Conservation (phyloP, 2,113 vertebrate genomes). For the Genyomyrus donnyi region DNA sequence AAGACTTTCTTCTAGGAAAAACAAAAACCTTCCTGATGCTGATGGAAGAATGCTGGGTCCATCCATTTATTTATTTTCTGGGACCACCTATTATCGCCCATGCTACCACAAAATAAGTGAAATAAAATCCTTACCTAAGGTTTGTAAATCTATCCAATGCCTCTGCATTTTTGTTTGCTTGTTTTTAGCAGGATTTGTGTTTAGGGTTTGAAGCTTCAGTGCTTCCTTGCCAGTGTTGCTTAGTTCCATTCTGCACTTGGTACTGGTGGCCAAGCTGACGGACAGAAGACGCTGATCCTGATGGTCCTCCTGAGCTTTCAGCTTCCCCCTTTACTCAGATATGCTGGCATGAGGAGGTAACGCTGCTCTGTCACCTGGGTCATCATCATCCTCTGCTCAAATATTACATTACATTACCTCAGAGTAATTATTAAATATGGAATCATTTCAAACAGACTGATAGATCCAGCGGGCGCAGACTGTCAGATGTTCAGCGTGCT, state of each 20-base stretch:
- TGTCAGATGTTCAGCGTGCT: not conserved
- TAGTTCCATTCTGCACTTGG: not conserved
- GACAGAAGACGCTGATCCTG: not conserved
- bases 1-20: not conserved
- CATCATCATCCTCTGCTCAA: not conserved
- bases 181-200: not conserved
- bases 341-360: not conserved
- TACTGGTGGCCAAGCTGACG: not conserved
- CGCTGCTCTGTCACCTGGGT: not conserved
- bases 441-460: not conserved
- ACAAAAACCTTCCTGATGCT: not conserved
- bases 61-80: not conserved
- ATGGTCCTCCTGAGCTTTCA: not conserved
- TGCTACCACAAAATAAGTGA: not conserved
- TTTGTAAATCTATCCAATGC: not conserved
- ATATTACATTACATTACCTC: not conserved
- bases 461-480: not conserved
- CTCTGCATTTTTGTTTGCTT: not conserved
- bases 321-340: not conserved
- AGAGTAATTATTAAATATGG: not conserved
- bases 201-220: not conserved
- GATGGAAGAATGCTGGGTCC: not conserved
- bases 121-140: not conserved
- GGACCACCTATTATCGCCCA: not conserved
- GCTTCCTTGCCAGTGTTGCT: not conserved